A percentile compares a stretch with the other conserved stretches of the same genome.
phyloP scores from a whole-genome alignment of 2,113 vertebrate species.

The Myxocyprinus asiaticus region DNA sequence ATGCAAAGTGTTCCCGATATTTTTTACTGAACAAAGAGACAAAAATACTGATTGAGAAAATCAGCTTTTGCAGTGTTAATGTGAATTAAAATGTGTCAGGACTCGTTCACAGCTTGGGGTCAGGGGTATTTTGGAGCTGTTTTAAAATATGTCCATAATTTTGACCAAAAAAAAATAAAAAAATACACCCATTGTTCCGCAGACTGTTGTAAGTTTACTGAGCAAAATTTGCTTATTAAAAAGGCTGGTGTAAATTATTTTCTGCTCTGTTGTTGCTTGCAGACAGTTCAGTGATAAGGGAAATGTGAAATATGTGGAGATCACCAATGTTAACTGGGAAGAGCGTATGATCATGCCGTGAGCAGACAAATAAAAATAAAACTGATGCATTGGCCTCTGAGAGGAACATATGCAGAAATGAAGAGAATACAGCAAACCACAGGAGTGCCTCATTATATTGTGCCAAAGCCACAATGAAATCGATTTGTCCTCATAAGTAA shows the following conservation, averaged over 20 bases:
- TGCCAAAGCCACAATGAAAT: slow-evolving; percentile 27
- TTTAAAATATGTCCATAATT: slow-evolving; percentile 48
- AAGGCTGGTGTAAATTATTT: slow-evolving; percentile 19
- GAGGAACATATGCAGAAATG: slow-evolving; percentile 7
- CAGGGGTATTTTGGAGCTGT: background rate
- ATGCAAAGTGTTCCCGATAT: too few species aligned
- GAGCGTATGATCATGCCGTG: slow-evolving; percentile 38
- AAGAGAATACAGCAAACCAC: slow-evolving; percentile 19
- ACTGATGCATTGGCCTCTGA: slow-evolving; percentile 2
- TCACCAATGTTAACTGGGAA: slow-evolving; percentile 48
- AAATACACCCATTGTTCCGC: too few species aligned
- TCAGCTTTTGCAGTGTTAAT: background rate
- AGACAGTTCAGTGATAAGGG: slow-evolving; percentile 42
- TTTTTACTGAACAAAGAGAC: too few species aligned
- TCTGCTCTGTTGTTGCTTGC: slow-evolving; percentile 1
- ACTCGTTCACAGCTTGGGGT: slow-evolving; percentile 20
- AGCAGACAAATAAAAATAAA: slow-evolving; percentile 20
- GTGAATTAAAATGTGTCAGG: slow-evolving; percentile 9
- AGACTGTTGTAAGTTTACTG: slow-evolving; percentile 46
- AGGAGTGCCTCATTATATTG: slow-evolving; percentile 26
- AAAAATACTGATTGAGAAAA: too few species aligned
- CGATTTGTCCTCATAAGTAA: slow-evolving; percentile 28
- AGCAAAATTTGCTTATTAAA: slow-evolving; percentile 55
- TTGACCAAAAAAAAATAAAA: slow-evolving; percentile 2
- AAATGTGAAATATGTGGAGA: slow-evolving; percentile 36